Percentiles rank a stretch among this genome's conserved stretches.
Evolutionary conservation across 2,888 invertebrate genomes (phyloP).

Genomic region (Tipula confusa): DNA sequence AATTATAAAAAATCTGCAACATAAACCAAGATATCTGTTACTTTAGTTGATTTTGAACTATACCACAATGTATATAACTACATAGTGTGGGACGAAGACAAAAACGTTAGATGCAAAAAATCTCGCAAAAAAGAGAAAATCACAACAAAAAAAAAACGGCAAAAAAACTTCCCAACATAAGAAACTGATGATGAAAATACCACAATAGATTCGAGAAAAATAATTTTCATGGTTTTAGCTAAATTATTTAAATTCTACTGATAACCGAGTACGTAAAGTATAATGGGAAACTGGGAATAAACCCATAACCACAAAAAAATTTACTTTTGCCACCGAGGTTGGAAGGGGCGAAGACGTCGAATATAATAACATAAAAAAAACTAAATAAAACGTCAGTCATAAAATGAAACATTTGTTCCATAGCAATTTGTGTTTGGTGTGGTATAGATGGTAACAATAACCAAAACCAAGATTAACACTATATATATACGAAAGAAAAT

Average conservation of each 20-base stretch:
- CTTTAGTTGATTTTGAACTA: neutral
- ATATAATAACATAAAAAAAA: neutral
- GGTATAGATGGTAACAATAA: neutral
- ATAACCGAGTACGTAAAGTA: neutral
- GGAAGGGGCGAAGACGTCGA: neutral
- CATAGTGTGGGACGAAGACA: no score
- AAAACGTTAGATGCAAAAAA: neutral
- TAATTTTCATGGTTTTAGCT: neutral
- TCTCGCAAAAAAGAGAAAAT: neutral
- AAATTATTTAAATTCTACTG: constrained; percentile 12
- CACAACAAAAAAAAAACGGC: neutral
- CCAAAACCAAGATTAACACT: neutral
- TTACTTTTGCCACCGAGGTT: no score
- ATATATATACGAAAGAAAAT: neutral
- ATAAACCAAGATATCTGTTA: neutral
- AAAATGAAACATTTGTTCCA: neutral
- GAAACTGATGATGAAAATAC: neutral
- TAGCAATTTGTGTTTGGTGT: neutral
- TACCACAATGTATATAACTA: neutral
- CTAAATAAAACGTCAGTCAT: neutral
- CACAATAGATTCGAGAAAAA: neutral
- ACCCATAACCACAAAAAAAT: no score
- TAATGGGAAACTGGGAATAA: neutral
- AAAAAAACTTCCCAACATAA: neutral
- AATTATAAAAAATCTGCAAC: neutral